These are phyloP conservation scores for Naja naja DNA, from an alignment of 2,113 vertebrate genomes.

Conservation along the genomic window DNA sequence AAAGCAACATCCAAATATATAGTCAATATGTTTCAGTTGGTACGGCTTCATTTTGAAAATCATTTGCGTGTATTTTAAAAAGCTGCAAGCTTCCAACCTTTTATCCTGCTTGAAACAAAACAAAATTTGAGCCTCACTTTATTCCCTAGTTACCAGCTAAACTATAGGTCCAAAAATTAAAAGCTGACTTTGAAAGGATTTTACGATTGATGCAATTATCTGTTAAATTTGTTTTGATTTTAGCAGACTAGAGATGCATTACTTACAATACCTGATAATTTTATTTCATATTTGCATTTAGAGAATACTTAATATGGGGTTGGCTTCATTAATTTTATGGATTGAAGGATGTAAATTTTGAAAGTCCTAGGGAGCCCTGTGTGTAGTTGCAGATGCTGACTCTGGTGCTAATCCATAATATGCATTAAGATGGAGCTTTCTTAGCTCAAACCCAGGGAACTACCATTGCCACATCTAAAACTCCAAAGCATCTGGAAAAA, in stretches of 20 bases:
- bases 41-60: constrained; percentile 2
- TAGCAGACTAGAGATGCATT: background rate
- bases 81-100: background rate
- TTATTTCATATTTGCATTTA: background rate
- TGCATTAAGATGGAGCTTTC: background rate
- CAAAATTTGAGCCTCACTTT: background rate
- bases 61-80: background rate
- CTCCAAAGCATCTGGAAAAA: background rate
- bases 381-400: background rate
- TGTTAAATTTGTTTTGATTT: background rate
- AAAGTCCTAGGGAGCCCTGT: background rate
- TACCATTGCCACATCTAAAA: background rate
- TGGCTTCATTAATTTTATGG: background rate
- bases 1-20: background rate
- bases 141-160: background rate
- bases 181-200: background rate
- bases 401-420: background rate
- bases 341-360: background rate
- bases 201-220: background rate
- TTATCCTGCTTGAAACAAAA: background rate
- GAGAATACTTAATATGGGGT: background rate
- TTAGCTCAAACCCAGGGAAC: background rate
- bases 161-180: background rate
- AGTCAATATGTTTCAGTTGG: constrained; percentile 18
- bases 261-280: background rate